Percentiles rank a stretch among this genome's conserved stretches.
These are phyloP conservation scores for Tetramorium alpestre DNA, from an alignment of 1,140 invertebrate genomes.

Conservation along the genomic window DNA sequence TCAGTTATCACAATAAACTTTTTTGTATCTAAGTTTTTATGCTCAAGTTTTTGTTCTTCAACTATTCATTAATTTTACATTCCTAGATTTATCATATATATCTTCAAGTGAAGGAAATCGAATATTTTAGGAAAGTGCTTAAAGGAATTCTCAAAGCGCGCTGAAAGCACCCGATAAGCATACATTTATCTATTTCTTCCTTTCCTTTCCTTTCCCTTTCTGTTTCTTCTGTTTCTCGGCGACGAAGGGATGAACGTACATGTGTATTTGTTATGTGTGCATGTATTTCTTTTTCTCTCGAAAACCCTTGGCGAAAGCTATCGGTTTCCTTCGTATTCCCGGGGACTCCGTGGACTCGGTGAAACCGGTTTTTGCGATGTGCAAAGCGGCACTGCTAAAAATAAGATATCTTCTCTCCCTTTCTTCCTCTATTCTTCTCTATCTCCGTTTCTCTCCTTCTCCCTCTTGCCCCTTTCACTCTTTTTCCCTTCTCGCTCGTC, in stretches of 20 bases:
- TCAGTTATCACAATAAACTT: background rate
- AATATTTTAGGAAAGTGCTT: background rate
- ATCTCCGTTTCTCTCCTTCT: slow-evolving; percentile 60
- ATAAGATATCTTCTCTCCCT: slow-evolving; percentile 66
- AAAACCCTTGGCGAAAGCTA: slow-evolving; percentile 66
- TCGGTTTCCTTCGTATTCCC: slow-evolving; percentile 64
- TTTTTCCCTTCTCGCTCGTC: no score
- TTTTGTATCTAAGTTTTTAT: background rate
- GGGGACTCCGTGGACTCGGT: slow-evolving; percentile 34
- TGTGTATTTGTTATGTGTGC: background rate
- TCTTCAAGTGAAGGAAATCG: background rate
- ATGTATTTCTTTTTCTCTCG: slow-evolving; percentile 36
- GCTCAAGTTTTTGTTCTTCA: background rate
- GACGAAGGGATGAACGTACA: background rate
- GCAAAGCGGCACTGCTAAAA: slow-evolving; percentile 74
- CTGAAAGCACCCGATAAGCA: slow-evolving; percentile 22
- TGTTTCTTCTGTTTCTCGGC: background rate
- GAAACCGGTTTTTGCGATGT: slow-evolving; percentile 80
- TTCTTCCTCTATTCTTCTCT: slow-evolving; percentile 37
- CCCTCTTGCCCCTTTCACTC: background rate
- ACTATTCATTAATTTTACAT: background rate
- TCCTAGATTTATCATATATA: background rate
- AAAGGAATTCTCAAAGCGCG: background rate
- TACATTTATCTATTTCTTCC: slow-evolving; percentile 33
- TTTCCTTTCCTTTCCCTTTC: slow-evolving; percentile 15